phyloP scores from a whole-genome alignment of 2,888 invertebrate genomes.

The Luffia ferchaultella region DNA sequence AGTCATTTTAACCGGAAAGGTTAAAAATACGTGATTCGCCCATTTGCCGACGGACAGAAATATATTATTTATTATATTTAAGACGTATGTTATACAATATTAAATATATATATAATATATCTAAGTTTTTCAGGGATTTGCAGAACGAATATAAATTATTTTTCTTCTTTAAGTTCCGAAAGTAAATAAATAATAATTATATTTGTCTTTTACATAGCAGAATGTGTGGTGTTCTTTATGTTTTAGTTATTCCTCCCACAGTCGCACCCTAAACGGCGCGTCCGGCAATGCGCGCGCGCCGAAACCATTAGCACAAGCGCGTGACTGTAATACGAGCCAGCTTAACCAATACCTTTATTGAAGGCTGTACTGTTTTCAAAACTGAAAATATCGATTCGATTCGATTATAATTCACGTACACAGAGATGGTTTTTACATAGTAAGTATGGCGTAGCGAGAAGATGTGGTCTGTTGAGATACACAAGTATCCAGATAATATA shows the following conservation, averaged over 20 bases:
- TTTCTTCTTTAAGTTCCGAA: neutral
- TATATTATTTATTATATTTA: neutral
- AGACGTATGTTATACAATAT: neutral
- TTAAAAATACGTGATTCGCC: neutral
- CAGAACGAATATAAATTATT: no score
- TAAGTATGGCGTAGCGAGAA: no score
- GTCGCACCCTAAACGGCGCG: neutral
- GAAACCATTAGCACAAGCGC: neutral
- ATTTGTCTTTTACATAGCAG: neutral
- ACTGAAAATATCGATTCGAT: no score
- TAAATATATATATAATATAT: neutral
- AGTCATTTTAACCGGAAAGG: neutral
- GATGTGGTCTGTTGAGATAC: no score
- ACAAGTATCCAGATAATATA: no score
- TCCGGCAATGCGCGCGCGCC: conserved; percentile 1
- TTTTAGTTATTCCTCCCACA: neutral
- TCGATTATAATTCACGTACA: no score
- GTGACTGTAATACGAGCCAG: neutral
- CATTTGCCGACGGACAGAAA: neutral
- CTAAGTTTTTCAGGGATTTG: no score
- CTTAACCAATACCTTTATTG: no score
- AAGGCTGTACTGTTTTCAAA: no score
- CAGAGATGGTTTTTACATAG: no score
- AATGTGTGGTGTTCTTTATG: neutral
- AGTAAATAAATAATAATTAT: neutral